phyloP scores from a whole-genome alignment of 2,888 invertebrate genomes.

The Drosophila acutilabella region DNA sequence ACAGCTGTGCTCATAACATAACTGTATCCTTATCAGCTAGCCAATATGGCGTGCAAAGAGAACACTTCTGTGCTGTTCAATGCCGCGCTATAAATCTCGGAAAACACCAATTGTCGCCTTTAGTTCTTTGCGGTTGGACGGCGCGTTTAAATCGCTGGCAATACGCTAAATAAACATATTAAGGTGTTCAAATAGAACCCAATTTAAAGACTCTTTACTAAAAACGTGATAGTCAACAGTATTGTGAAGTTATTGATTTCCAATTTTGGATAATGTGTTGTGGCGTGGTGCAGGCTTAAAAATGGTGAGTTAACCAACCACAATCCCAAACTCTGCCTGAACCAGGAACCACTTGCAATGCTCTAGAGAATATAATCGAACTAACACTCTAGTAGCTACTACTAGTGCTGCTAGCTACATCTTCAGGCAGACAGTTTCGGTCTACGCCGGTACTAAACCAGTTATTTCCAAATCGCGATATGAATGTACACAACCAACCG shows the following conservation, averaged over 20 bases:
- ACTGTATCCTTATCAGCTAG: conserved; percentile 72
- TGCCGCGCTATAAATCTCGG: conserved; percentile 67
- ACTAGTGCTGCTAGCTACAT: background rate
- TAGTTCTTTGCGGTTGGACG: conserved; percentile 71
- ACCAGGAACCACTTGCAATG: conserved; percentile 66
- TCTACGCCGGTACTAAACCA: conserved; percentile 67
- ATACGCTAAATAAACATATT: conserved; percentile 14
- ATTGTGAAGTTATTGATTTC: conserved; percentile 9
- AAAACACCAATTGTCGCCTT: conserved; percentile 61
- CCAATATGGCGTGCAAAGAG: conserved; percentile 31
- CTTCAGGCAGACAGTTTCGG: conserved; percentile 52
- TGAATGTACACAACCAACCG: conserved; percentile 19
- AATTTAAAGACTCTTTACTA: background rate
- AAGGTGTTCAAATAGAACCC: conserved; percentile 2
- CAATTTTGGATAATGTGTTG: conserved; percentile 63
- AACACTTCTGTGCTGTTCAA: conserved; percentile 19
- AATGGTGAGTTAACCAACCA: conserved; percentile 63
- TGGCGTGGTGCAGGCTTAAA: conserved; percentile 58
- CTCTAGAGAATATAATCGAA: background rate
- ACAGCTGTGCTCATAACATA: conserved; percentile 3
- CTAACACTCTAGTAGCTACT: background rate
- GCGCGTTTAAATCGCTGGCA: conserved; percentile 55
- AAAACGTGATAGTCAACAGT: background rate
- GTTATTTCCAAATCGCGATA: conserved; percentile 67
- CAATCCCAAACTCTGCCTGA: conserved; percentile 24